These are phyloP conservation scores for Athene noctua DNA, from an alignment of 2,113 vertebrate species.

Conservation along the genomic window DNA sequence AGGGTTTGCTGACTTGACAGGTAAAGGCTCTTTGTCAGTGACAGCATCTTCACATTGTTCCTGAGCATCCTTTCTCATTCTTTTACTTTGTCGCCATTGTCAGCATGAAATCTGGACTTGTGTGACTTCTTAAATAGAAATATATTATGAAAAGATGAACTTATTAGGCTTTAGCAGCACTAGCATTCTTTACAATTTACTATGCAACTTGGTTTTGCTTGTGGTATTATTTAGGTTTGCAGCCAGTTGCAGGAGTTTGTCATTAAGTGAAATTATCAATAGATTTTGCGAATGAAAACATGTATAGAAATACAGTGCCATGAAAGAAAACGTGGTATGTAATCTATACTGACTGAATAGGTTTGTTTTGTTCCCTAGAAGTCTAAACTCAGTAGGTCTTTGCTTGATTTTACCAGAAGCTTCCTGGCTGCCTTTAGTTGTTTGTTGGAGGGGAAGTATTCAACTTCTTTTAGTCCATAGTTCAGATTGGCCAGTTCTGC, in stretches of 20 bases:
- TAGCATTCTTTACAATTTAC: not conserved
- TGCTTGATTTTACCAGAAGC: not conserved
- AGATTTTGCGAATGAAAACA: not conserved
- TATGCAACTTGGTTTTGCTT: not conserved
- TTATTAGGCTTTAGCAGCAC: not conserved
- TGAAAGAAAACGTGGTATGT: not conserved
- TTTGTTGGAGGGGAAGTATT: not conserved
- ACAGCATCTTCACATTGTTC: not conserved
- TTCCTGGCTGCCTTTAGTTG: not conserved
- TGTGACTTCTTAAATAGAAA: not conserved
- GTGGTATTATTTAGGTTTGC: not conserved
- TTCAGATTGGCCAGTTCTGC: not conserved
- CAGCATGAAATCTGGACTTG: not conserved
- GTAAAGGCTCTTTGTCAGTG: not conserved
- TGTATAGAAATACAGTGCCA: not conserved
- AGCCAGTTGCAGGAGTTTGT: not conserved
- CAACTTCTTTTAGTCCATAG: not conserved
- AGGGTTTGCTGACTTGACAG: not conserved
- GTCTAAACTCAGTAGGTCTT: not conserved
- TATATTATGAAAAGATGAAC: not conserved
- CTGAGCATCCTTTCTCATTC: not conserved
- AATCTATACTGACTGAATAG: not conserved
- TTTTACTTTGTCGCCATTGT: rapidly evolving
- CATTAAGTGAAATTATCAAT: not conserved
- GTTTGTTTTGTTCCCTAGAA: not conserved